phyloP scores from a whole-genome alignment of 2,113 vertebrate genomes.

The mouse (Mus musculus) region DNA sequence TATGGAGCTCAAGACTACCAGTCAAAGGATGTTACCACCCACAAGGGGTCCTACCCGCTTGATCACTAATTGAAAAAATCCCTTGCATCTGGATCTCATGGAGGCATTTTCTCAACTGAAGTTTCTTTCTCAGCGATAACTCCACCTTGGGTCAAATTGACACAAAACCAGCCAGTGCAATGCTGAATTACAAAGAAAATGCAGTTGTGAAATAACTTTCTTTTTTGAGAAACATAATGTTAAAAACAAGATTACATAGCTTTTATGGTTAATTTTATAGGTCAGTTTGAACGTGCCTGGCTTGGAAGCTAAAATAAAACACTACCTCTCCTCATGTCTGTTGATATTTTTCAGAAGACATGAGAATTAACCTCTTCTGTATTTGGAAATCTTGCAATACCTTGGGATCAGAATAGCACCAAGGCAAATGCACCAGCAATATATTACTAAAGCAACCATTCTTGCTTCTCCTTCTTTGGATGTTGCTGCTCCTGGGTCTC shows the following conservation, averaged over 20 bases:
- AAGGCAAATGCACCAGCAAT: neutral
- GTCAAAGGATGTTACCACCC: no score
- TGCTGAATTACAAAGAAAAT: neutral
- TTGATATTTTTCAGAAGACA: neutral
- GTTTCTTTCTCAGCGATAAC: no score
- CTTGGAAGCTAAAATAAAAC: neutral
- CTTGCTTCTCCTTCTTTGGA: neutral
- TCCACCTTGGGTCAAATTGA: no score
- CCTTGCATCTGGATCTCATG: no score
- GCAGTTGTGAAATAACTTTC: neutral
- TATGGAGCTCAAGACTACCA: no score
- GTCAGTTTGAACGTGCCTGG: neutral
- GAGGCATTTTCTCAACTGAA: no score
- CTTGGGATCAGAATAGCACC: neutral
- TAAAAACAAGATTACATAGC: neutral
- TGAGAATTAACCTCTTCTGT: neutral
- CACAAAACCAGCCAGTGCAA: no score
- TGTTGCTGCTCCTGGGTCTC: rapidly evolving
- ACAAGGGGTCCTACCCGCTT: no score
- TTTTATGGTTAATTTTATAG: neutral
- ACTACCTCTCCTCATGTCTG: neutral
- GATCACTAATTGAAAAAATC: no score
- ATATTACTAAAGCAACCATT: neutral
- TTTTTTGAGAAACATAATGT: neutral
- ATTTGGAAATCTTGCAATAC: neutral